These are phyloP conservation scores for Ceratoteleas bidentatus DNA, from an alignment of 1,140 invertebrate genomes.

Conservation along the genomic window DNA sequence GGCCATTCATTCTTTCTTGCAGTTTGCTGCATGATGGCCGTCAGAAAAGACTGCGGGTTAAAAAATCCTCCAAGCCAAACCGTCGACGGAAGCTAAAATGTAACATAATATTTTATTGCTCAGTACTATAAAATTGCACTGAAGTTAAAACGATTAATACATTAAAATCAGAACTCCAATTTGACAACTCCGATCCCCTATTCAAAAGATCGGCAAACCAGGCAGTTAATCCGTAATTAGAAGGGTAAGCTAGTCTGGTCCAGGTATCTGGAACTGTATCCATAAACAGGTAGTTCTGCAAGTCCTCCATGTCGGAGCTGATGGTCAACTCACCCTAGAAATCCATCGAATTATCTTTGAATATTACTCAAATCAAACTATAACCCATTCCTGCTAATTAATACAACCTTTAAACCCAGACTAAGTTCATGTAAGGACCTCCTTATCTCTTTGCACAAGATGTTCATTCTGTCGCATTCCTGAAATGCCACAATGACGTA, in stretches of 20 bases:
- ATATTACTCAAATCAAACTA: neutral
- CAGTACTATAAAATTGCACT: neutral
- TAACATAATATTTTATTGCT: neutral
- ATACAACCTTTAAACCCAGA: constrained; percentile 90
- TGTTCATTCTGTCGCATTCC: constrained; percentile 97
- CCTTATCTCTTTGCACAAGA: constrained; percentile 89
- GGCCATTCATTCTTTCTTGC: constrained; percentile 97
- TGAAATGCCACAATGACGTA: constrained; percentile 96
- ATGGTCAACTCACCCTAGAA: constrained; percentile 94
- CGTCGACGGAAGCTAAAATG: constrained; percentile 86
- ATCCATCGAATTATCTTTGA: neutral
- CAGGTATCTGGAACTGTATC: constrained; percentile 92
- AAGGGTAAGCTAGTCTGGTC: constrained; percentile 94
- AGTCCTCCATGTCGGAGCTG: constrained; percentile 94
- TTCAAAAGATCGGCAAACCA: constrained; percentile 94
- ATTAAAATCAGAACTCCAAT: constrained; percentile 90
- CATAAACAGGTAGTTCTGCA: constrained; percentile 92
- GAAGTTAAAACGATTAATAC: constrained; percentile 71
- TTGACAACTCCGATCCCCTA: constrained; percentile 89
- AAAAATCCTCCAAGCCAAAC: constrained; percentile 97
- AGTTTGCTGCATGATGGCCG: constrained; percentile 98
- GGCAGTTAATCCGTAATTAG: constrained; percentile 89
- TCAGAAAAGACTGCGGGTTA: constrained; percentile 98
- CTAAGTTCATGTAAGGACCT: constrained; percentile 92
- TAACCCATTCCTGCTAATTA: neutral